Conservation (phyloP, 2,797 vertebrate genomes). For the Lepilemur septentrionalis region DNA sequence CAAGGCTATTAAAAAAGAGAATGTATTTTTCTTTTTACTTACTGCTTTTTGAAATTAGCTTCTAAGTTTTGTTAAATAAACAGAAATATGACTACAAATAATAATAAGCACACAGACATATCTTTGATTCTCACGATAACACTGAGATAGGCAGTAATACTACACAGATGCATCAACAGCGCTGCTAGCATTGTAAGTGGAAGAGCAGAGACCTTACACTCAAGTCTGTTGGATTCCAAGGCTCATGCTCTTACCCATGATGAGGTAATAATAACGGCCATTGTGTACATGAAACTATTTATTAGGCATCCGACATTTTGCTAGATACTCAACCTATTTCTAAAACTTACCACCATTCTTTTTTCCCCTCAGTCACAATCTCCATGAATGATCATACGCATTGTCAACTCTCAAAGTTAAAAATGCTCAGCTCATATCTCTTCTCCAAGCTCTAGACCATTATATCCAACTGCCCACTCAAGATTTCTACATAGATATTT, state of each 20-base stretch:
- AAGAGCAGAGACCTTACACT: background rate
- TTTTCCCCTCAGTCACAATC: background rate
- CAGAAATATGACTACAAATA: background rate
- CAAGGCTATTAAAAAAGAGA: slow-evolving; percentile 89
- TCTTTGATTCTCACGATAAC: background rate
- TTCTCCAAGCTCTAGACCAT: background rate
- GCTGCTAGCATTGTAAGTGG: background rate
- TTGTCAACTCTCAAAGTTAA: slow-evolving; percentile 18
- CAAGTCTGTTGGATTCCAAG: background rate
- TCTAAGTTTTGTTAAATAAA: background rate
- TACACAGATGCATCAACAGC: background rate
- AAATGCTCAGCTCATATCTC: background rate
- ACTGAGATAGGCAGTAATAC: background rate
- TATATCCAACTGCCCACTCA: background rate
- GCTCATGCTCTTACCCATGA: background rate
- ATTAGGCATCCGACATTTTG: background rate
- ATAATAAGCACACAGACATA: background rate
- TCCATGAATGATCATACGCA: background rate
- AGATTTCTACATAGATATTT: background rate
- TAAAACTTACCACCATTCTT: slow-evolving; percentile 10
- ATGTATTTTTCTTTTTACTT: slow-evolving; percentile 16
- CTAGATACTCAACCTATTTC: background rate
- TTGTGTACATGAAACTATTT: background rate
- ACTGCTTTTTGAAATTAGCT: slow-evolving; percentile 23
- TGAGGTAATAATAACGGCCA: background rate